phyloP scores from a whole-genome alignment of 2,888 invertebrate species.

The Aplocera efformata region DNA sequence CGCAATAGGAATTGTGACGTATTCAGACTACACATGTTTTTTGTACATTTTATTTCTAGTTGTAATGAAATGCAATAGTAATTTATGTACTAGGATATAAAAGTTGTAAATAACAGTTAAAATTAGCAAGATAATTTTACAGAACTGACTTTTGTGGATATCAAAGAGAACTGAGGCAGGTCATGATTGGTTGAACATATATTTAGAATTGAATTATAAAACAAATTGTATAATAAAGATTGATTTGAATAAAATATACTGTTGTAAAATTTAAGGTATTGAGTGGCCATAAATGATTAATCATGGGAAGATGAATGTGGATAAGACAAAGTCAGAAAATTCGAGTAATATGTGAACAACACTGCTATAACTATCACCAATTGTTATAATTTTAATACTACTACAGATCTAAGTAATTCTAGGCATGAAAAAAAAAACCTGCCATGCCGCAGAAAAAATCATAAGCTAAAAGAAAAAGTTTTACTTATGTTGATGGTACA shows the following conservation, averaged over 20 bases:
- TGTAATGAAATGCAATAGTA: slow-evolving; percentile 78
- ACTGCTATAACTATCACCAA: too few relatives aligned
- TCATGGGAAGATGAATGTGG: slow-evolving; percentile 47
- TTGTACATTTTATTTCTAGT: slow-evolving; percentile 74
- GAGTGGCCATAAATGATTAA: slow-evolving; percentile 70
- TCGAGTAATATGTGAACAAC: too few relatives aligned
- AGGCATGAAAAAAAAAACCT: too few relatives aligned
- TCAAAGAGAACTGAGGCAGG: slow-evolving; percentile 43
- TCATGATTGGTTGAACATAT: slow-evolving; percentile 46
- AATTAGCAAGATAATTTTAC: slow-evolving; percentile 39
- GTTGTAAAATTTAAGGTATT: slow-evolving; percentile 68
- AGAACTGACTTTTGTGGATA: slow-evolving; percentile 46
- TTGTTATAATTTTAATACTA: too few relatives aligned
- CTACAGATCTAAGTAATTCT: too few relatives aligned
- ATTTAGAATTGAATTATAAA: slow-evolving; percentile 36
- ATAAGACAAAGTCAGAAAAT: slow-evolving; percentile 25
- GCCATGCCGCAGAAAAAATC: too few relatives aligned
- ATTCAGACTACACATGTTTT: slow-evolving; percentile 58
- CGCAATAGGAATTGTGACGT: slow-evolving; percentile 74
- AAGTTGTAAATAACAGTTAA: slow-evolving; percentile 72
- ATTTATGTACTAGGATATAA: slow-evolving; percentile 75
- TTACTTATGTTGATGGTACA: too few relatives aligned
- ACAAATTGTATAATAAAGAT: slow-evolving; percentile 46
- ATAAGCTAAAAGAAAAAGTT: too few relatives aligned
- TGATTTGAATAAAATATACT: slow-evolving; percentile 60